A percentile compares a stretch with the other conserved stretches of the same genome.
Evolutionary conservation across 2,113 vertebrate species (phyloP).

Genomic region (Castor canadensis): DNA sequence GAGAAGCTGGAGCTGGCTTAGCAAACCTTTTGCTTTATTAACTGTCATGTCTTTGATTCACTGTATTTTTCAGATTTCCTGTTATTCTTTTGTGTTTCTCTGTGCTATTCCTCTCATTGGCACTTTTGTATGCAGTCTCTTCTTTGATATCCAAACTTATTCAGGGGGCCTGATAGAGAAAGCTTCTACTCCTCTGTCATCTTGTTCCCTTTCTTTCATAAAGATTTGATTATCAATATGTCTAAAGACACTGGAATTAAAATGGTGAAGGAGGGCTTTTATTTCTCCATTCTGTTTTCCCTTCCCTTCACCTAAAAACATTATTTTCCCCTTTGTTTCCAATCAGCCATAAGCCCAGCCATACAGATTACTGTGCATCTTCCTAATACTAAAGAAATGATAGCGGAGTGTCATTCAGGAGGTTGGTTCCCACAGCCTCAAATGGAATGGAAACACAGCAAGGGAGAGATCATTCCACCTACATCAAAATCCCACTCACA

Average conservation of each 20-base stretch:
- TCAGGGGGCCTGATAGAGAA: too few relatives aligned
- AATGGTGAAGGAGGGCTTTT: neutral
- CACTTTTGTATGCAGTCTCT: too few relatives aligned
- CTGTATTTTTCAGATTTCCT: too few relatives aligned
- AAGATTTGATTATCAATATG: neutral
- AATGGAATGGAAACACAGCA: constrained; percentile 52
- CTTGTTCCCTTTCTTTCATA: neutral
- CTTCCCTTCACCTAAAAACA: too few relatives aligned
- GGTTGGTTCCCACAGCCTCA: constrained; percentile 36
- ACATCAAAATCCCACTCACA: neutral
- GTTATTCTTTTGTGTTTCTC: too few relatives aligned
- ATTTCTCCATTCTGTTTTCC: too few relatives aligned
- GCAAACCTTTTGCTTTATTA: too few relatives aligned
- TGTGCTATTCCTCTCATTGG: too few relatives aligned
- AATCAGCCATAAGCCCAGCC: constrained; percentile 23
- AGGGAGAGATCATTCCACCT: neutral
- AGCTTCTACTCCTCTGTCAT: neutral
- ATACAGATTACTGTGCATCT: neutral
- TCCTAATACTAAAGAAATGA: neutral
- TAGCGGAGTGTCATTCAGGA: constrained; percentile 23
- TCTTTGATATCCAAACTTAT: neutral
- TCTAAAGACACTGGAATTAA: neutral
- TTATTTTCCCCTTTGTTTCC: neutral
- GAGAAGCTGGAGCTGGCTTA: too few relatives aligned
- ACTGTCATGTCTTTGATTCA: too few relatives aligned